These are phyloP conservation scores for Prochilodus magdalenae DNA, from an alignment of 2,113 vertebrate species.

Conservation along the genomic window DNA sequence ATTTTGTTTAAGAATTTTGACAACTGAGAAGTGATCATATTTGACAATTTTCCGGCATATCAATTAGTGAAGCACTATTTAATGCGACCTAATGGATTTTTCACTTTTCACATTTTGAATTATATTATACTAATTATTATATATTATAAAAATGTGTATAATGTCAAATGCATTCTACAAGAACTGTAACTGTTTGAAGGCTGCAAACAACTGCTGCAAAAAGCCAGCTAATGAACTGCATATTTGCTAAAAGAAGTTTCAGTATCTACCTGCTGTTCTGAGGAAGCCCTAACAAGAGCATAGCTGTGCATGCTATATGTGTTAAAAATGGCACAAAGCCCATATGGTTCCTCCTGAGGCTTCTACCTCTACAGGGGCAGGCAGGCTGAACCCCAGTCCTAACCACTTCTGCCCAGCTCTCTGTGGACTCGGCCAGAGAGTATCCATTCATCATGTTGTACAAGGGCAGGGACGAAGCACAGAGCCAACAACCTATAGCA, in stretches of 20 bases:
- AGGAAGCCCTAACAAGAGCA: background rate
- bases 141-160: too few relatives aligned
- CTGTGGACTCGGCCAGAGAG: conserved; percentile 31
- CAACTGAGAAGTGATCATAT: too few relatives aligned
- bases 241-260: background rate
- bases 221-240: background rate
- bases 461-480: background rate
- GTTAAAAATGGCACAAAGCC: background rate
- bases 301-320: too few relatives aligned
- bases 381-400: conserved; percentile 13
- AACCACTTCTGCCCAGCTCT: conserved; percentile 22
- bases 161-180: too few relatives aligned
- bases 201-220: background rate
- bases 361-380: conserved; percentile 19
- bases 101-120: too few relatives aligned
- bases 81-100: too few relatives aligned
- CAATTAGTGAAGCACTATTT: too few relatives aligned
- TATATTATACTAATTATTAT: too few relatives aligned
- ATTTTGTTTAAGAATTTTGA: too few relatives aligned
- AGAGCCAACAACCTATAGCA: conserved; percentile 9
- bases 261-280: background rate
- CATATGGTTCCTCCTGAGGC: conserved; percentile 4
- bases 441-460: conserved; percentile 42
- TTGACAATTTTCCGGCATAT: too few relatives aligned
- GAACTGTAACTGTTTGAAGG: too few relatives aligned